Base-by-base conservation (phyloP, 2,797 vertebrate genomes). In the Ptychadena robeensis region DNA sequence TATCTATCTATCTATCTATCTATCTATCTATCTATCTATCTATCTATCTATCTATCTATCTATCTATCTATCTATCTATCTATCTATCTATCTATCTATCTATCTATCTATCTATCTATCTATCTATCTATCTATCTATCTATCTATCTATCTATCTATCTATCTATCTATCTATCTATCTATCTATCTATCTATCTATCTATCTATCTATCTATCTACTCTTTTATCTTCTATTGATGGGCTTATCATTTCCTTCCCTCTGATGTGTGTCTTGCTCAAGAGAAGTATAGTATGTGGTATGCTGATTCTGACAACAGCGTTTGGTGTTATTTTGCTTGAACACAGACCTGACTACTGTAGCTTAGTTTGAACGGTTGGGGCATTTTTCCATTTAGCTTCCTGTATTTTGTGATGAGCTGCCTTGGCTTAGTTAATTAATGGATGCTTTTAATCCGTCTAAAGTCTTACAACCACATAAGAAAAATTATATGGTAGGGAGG, bases 71-170 rank as follows among this genome's bases (percentile, higher is more conserved):
- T 63, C 12, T 35, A 25, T 61, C 40, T n/a, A 11, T 79, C 30
- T 68, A 12, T 70, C 44, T 69, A 22, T 69, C 32, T 69, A 10
- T 79, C 34, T 61, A n/a, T 69, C 12, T 14, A 31, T 66, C 61
- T 15, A 15, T 44, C 4, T 2, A 2, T 44, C 40, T 14, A 32
- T 64, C 76, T 28, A 73, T 9, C 0, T 59, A 15, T 44, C 4
- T 2, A 2, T 44, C 40, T 14, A 32, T 64, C 76, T 28, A 73
- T 74, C 57, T 27, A 59, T 57, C 30, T 57, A 79, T 79, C 53
- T 79, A 79, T 83, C 82, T 73, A 53, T 79, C 57, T 73, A 65
- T 65, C 68, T 79, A 83, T 83, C 75, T 79, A 79, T 79, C 81
- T 64, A 71, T 83, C 76, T 80, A 81, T 74, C 31, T 81, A 31